Base-by-base conservation (phyloP, 2,797 vertebrate species). In the Peromyscus eremicus region DNA sequence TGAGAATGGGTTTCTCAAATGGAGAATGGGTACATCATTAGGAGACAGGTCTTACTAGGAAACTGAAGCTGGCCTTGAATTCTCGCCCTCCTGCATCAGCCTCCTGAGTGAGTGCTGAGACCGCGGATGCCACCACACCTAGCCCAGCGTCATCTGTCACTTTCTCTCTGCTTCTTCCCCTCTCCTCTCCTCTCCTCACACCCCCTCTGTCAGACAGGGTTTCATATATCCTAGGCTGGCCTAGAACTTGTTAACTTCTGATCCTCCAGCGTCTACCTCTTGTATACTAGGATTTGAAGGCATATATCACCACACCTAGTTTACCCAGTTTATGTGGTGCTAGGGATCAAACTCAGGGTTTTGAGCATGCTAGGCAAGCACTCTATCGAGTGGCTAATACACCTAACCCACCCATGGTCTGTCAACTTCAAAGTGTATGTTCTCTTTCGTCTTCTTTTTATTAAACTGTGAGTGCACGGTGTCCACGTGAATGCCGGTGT, bases 361-460 rank as follows among this genome's bases (percentile, higher is more conserved):
- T 27, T 70, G 57, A 55, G 46, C 34, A 71, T 9, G 12, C 12
- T 37, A 37, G 66, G 66, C 34, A 29, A 70, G 34, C 12, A 55
- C 84, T 37, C 32, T 25, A 2, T 17, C 23, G n/a, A 70, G 21
- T 52, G 23, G 37, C 32, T n/a, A 52, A 52, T 32, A 86, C 13
- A 23, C 40, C 34, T 37, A 81, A 17, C 34, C 29, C 57, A 49
- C 34, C 46, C 57, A 49, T 2, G 49, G 34, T 40, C 70, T 83
- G 37, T 92, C 60, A 64, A 49, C 89, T 91, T 91, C 89, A 71
- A 92, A 52, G 43, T 9, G 32, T 60, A 84, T 6, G 66, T 89
- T 92, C 9, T 13, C 43, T 21, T 46, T n/a, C 19, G 32, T 55
- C 10, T 37, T 21, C 40, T 68, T 32, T 8, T 52, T 17, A 37